A percentile compares a stretch with the other conserved stretches of the same genome.
phyloP scores from a whole-genome alignment of 2,113 vertebrate genomes.

The Malurus alboscapulatus region DNA sequence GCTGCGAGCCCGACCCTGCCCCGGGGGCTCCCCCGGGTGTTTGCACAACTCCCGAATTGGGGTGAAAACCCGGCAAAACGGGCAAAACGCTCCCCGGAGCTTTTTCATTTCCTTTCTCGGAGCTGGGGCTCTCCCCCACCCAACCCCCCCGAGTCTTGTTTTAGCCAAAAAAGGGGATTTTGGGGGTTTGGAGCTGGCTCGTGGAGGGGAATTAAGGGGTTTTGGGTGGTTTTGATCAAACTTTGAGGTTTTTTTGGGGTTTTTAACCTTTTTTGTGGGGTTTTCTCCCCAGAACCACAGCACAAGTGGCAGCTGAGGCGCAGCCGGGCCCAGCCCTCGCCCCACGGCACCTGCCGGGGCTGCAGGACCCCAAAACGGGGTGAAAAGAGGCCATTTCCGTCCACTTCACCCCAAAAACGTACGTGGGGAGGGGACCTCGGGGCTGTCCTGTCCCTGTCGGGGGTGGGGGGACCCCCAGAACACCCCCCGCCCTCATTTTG shows the following conservation, averaged over 20 bases:
- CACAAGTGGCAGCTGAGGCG: background rate
- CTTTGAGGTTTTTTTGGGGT: too few relatives aligned
- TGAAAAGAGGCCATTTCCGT: background rate
- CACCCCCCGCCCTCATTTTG: background rate
- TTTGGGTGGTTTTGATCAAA: rapidly evolving
- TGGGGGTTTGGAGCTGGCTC: background rate
- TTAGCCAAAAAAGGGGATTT: background rate
- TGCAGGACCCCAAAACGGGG: background rate
- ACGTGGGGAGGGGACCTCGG: background rate
- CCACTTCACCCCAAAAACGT: background rate
- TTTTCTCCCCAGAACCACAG: background rate
- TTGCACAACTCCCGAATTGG: background rate
- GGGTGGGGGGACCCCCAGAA: background rate
- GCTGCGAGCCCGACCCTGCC: background rate
- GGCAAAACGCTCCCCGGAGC: rapidly evolving
- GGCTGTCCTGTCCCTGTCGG: rapidly evolving
- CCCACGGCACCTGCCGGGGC: background rate
- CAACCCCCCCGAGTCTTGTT: background rate
- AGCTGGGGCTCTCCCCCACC: background rate
- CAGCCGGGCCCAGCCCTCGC: background rate
- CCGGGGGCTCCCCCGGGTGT: background rate
- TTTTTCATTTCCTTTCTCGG: background rate
- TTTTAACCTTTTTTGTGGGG: too few relatives aligned
- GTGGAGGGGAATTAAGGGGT: background rate
- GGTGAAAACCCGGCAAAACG: background rate